Evolutionary conservation across 2,113 vertebrate genomes (phyloP).

Genomic region (Podocnemis expansa): DNA sequence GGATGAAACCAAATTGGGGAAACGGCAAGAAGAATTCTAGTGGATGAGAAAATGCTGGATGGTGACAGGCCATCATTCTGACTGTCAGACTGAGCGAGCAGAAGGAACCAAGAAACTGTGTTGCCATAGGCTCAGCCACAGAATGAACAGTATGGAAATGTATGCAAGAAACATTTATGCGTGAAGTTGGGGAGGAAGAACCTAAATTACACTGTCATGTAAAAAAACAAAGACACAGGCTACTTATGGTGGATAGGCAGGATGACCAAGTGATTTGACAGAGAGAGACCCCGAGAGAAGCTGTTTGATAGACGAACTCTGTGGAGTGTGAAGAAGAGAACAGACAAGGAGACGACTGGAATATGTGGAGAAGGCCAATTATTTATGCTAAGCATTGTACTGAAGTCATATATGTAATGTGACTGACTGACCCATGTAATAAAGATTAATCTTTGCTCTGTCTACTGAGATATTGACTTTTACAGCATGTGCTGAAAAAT

Average conservation of each 20-base stretch:
- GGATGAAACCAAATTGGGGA: neutral
- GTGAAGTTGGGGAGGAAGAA: neutral
- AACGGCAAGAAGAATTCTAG: neutral
- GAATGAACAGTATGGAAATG: neutral
- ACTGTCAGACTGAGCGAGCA: neutral
- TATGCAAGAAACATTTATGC: neutral
- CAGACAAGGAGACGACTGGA: neutral
- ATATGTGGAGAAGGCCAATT: neutral
- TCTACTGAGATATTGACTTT: conserved; percentile 24
- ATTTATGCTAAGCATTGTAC: neutral
- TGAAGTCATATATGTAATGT: neutral
- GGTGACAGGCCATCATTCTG: neutral
- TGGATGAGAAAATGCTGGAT: conserved; percentile 31
- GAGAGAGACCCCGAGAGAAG: neutral
- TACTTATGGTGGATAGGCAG: neutral
- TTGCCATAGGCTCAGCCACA: neutral
- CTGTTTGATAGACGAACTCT: neutral
- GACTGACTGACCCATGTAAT: neutral
- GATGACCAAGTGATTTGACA: accelerated
- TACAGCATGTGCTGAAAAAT: neutral
- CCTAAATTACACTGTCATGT: neutral
- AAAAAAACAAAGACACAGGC: neutral
- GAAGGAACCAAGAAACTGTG: neutral
- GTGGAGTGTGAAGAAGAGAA: neutral
- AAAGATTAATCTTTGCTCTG: conserved; percentile 12